These are phyloP conservation scores for Melanotaenia pygmaea DNA, from an alignment of 2,797 vertebrate genomes.

Conservation along the genomic window DNA sequence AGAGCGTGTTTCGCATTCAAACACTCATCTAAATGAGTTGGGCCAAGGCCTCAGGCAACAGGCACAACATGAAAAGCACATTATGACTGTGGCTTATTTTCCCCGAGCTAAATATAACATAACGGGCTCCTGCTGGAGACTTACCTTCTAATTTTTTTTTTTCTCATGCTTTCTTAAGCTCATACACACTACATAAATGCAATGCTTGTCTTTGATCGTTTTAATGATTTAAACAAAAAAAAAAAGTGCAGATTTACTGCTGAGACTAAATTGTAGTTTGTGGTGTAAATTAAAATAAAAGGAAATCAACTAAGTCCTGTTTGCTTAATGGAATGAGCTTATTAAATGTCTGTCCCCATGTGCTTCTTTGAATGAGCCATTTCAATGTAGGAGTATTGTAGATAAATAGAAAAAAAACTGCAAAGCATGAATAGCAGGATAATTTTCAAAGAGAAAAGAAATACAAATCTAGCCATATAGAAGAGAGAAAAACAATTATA, in stretches of 20 bases:
- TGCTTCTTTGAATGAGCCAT: background rate
- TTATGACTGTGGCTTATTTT: conserved; percentile 71
- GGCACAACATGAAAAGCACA: conserved; percentile 76
- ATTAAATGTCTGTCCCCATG: background rate
- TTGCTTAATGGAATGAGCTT: background rate
- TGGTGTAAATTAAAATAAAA: conserved; percentile 20
- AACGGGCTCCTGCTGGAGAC: conserved; percentile 53
- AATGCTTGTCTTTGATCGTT: conserved; percentile 25
- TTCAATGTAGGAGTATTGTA: background rate
- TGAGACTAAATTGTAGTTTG: conserved; percentile 12
- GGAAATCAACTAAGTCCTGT: background rate
- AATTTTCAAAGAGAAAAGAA: background rate
- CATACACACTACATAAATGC: conserved; percentile 45
- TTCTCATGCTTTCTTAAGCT: conserved; percentile 31
- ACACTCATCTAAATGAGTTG: conserved; percentile 72
- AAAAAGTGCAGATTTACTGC: conserved; percentile 5
- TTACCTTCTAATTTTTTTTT: conserved; percentile 38
- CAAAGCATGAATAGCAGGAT: background rate
- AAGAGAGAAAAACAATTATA: background rate
- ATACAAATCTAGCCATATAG: background rate
- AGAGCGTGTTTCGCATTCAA: conserved; percentile 71
- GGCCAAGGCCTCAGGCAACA: conserved; percentile 66
- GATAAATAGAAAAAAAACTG: background rate
- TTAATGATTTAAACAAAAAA: conserved; percentile 21
- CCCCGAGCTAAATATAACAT: conserved; percentile 70